These are phyloP conservation scores for Eucera pruinosa DNA, from an alignment of 2,888 invertebrate genomes.

Conservation along the genomic window DNA sequence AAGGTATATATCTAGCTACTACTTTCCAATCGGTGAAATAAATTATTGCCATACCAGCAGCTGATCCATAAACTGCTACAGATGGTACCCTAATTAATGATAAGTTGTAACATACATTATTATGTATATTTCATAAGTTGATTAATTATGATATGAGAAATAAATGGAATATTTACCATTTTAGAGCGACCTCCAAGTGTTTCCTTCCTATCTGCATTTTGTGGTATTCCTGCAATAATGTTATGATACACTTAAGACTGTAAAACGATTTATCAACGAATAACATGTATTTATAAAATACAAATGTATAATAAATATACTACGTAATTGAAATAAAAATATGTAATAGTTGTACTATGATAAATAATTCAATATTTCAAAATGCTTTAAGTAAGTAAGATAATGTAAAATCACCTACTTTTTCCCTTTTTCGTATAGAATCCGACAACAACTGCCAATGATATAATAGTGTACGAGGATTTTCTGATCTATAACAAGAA, in stretches of 20 bases:
- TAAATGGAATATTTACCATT: constrained; percentile 41
- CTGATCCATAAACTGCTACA: constrained; percentile 88
- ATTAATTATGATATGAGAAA: neutral
- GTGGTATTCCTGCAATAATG: neutral
- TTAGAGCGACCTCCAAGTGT: constrained; percentile 48
- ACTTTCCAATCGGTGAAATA: constrained; percentile 93
- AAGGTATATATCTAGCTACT: constrained; percentile 90
- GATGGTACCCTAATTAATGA: constrained; percentile 86
- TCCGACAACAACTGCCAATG: no score
- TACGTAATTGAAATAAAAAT: no score
- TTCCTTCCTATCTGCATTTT: constrained; percentile 49
- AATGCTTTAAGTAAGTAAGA: no score
- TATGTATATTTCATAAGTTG: neutral
- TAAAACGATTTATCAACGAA: neutral
- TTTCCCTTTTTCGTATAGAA: no score
- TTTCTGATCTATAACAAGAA: no score
- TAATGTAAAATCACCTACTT: no score
- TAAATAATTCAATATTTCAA: no score
- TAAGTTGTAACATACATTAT: constrained; percentile 1
- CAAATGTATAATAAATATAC: no score
- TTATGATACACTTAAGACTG: neutral
- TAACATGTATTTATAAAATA: no score
- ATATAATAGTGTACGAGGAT: no score
- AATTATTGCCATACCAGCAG: constrained; percentile 87
- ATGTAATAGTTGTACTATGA: no score